Conservation (phyloP, 2,797 vertebrate species). For the Anguilla pacifica region DNA sequence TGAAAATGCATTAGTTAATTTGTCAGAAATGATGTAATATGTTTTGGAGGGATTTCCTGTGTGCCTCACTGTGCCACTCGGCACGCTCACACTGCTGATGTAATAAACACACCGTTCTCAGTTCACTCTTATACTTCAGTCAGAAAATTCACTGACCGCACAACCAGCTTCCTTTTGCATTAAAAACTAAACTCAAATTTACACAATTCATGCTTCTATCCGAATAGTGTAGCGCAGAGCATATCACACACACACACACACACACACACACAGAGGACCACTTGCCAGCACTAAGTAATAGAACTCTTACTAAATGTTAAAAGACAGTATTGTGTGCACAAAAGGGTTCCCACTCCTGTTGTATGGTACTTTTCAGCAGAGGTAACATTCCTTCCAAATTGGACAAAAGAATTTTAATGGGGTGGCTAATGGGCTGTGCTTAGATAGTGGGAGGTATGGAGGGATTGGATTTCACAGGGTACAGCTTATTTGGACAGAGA, state of each 20-base stretch:
- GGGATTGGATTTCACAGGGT: slow-evolving; percentile 60
- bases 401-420: slow-evolving; percentile 82
- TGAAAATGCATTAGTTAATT: slow-evolving; percentile 67
- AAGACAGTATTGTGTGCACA: slow-evolving; percentile 69
- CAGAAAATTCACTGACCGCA: not conserved
- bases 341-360: slow-evolving; percentile 62
- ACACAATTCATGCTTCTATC: not conserved
- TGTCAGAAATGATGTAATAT: slow-evolving; percentile 56
- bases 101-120: slow-evolving; percentile 18
- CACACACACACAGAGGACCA: slow-evolving; percentile 48
- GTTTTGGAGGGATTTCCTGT: slow-evolving; percentile 48
- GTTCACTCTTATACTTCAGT: not conserved
- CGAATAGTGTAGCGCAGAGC: not conserved
- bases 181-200: not conserved
- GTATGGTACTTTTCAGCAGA: slow-evolving; percentile 29
- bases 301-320: slow-evolving; percentile 69
- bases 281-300: slow-evolving; percentile 68
- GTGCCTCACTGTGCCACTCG: slow-evolving; percentile 41
- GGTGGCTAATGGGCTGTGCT: slow-evolving; percentile 75
- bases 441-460: slow-evolving; percentile 65
- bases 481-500: slow-evolving; percentile 49
- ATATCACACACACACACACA: not conserved
- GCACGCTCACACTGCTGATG: not conserved
- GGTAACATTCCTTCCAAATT: slow-evolving; percentile 79
- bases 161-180: not conserved